Evolutionary conservation across 2,797 vertebrate genomes (phyloP), one percentile per base, ranked within the genome.

Genomic region (Nannoperca australis): DNA sequence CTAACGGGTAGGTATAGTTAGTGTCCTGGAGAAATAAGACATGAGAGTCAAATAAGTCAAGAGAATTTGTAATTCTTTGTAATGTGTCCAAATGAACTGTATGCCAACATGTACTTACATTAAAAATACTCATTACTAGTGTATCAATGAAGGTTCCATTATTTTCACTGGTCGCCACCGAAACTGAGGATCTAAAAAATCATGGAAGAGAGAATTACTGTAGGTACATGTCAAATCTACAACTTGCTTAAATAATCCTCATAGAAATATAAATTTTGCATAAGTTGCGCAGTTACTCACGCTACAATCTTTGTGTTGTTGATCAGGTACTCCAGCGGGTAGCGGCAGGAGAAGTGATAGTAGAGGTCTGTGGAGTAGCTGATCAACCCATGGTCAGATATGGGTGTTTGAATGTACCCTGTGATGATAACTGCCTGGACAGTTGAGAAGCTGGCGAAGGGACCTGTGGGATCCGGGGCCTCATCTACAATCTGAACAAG

Each of bases 341-440:
- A 96, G 50, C 88, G 93, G 83, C 96, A 96, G 81, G 96, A 94
- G 83, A 96, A 96, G 71, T 92, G 93, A 60, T 96, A 96, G 88
- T 94, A 94, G 22, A 96, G 90, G 81, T 96, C 95, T 17, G 96
- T 96, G 72, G 93, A 77, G 85, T 95, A 96, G 88, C 95, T 95
- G 80, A 96, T 92, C 38, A 94, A 0, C 1, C 95, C 94, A n/a
- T 60, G 60, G 15, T 88, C 85, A 0, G 93, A 67, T 36, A 22
- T 70, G 13, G 92, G 88, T 0, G 95, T 95, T 79, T 96, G 93
- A 8, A 96, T 94, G 77, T 78, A 95, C 58, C 96, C 93, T 0
- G 93, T 95, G 86, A 96, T 94, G 67, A 94, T 85, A 18, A 95
- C 94, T 1, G 95, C 91, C 90, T 96, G 95, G 76, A 96, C 77